Conservation (phyloP, 2,797 vertebrate species). For the Australoheros facetus region DNA sequence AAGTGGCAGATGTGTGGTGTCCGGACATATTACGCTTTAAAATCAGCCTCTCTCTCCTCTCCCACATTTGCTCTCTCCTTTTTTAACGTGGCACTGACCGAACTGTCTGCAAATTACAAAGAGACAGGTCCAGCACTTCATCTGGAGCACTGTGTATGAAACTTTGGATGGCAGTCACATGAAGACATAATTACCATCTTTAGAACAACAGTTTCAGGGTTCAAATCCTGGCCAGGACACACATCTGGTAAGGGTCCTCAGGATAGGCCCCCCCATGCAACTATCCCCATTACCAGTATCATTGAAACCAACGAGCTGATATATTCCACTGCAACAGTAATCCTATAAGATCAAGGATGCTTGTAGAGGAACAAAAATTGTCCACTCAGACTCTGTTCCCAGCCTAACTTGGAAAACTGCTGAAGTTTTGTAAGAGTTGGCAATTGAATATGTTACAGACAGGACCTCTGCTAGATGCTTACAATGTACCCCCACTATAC, state of each 20-base stretch:
- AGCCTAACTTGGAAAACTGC: no score
- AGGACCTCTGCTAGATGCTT: no score
- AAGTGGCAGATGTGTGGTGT: conserved; percentile 25
- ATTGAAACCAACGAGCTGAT: no score
- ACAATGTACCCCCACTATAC: no score
- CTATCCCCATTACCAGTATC: no score
- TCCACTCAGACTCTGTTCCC: no score
- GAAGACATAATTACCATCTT: not conserved
- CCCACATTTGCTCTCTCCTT: not conserved
- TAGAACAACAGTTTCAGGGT: not conserved
- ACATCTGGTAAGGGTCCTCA: not conserved
- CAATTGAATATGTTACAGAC: no score
- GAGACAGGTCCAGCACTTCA: not conserved
- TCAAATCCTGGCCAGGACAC: not conserved
- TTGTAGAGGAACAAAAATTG: no score
- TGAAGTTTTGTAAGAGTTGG: no score
- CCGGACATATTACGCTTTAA: conserved; percentile 21
- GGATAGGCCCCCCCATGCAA: no score
- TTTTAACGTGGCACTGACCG: not conserved
- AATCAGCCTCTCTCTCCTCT: not conserved
- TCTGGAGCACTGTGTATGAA: not conserved
- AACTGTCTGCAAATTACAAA: not conserved
- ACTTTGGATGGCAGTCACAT: not conserved
- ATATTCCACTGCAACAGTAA: no score
- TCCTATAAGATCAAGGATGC: no score